Conservation (phyloP, 2,888 invertebrate genomes). For the Metalampra italica region DNA sequence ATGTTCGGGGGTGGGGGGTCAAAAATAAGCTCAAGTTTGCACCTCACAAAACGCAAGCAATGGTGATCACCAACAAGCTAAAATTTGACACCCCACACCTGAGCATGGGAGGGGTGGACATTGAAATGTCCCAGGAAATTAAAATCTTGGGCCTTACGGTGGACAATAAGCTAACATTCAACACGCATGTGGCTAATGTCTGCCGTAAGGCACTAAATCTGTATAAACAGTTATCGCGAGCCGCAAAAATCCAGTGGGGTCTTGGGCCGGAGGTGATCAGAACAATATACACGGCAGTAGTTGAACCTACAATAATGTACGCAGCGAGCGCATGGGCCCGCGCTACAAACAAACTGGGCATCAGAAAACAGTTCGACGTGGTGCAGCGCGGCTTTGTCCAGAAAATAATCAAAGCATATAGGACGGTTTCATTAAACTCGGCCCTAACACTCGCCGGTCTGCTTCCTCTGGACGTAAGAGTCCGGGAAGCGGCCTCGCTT, state of each 20-base stretch:
- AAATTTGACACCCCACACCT: background rate
- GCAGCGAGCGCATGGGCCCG: background rate
- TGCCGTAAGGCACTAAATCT: background rate
- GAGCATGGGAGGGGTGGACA: background rate
- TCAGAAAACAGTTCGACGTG: background rate
- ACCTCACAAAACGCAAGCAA: background rate
- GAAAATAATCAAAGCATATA: conserved; percentile 1
- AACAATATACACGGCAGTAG: background rate
- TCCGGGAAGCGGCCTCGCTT: background rate
- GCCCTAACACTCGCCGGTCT: conserved; percentile 9
- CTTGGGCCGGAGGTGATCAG: background rate
- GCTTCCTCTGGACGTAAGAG: conserved; percentile 11
- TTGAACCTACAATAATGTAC: background rate
- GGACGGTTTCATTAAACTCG: conserved; percentile 6
- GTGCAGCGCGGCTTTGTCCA: conserved; percentile 3
- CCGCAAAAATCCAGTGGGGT: conserved; percentile 8
- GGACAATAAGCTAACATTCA: background rate
- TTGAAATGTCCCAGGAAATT: background rate
- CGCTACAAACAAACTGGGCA: background rate
- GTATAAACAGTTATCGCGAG: conserved; percentile 3
- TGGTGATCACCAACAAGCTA: background rate
- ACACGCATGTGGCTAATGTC: background rate
- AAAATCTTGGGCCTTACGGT: background rate
- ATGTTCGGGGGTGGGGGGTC: background rate
- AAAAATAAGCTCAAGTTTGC: background rate